Evolutionary conservation across 2,797 vertebrate genomes (phyloP).

Genomic region (Eidolon dupreanum): DNA sequence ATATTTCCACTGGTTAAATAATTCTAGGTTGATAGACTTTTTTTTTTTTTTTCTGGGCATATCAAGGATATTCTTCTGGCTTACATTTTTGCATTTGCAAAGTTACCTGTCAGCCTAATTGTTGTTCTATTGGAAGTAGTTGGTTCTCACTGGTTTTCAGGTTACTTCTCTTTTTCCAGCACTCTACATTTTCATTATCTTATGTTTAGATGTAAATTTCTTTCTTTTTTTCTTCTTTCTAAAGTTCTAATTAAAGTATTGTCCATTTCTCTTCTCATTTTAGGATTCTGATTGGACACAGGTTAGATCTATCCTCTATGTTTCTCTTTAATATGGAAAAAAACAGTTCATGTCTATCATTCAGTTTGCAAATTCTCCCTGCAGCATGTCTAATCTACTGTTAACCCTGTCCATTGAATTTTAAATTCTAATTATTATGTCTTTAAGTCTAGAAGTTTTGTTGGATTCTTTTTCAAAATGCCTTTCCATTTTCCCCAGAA

Average conservation of each 20-base stretch:
- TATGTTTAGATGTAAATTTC: background rate
- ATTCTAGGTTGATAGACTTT: background rate
- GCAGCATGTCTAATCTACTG: background rate
- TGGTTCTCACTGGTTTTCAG: background rate
- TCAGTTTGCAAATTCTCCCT: background rate
- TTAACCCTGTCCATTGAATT: background rate
- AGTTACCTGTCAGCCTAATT: background rate
- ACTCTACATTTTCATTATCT: background rate
- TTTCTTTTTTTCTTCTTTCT: background rate
- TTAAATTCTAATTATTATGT: background rate
- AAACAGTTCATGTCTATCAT: background rate
- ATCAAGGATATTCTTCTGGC: background rate
- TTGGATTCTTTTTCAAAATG: background rate
- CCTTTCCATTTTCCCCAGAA: background rate
- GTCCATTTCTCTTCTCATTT: background rate
- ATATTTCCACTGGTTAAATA: background rate
- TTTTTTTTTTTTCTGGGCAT: background rate
- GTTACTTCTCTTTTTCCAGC: background rate
- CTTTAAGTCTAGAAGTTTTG: background rate
- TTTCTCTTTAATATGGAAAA: background rate
- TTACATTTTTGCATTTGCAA: background rate
- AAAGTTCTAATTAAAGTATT: background rate
- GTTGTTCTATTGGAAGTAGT: background rate
- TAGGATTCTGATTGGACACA: background rate
- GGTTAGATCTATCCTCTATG: background rate